Base-by-base conservation (phyloP, 2,797 vertebrate species). In the Parotocinclus haroldoi region DNA sequence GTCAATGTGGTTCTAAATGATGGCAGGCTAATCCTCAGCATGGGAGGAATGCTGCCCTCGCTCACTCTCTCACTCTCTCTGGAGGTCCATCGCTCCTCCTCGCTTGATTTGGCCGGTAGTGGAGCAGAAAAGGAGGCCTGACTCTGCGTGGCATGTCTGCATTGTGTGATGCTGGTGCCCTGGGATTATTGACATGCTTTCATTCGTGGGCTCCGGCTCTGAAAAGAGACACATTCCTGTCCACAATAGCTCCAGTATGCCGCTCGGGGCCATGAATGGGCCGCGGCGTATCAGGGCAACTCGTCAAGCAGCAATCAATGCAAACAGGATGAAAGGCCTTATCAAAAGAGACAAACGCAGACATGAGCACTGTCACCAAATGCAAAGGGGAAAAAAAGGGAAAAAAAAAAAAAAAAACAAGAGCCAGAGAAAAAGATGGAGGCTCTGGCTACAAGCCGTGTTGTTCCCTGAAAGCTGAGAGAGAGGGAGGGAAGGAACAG, bases 181-280 rank as follows among this genome's bases (percentile, higher is more conserved):
- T 76, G 44, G 82, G 88, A 88, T 90, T 90, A 89, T 89, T 89
- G 89, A 91, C 88, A 80, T 89, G 87, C 87, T 83, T 82, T 89
- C 86, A 89, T 84, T 87, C 78, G 83, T 84, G 80, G 85, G 88
- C 85, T 86, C 82, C 82, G 79, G 84, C 85, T 85, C 84, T 92
- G 89, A 92, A 93, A 91, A 88, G 87, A 89, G 82, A 92, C 86
- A 78, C 85, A 89, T 92, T 89, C 90, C 88, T 83, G 61, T 55
- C 83, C 82, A 92, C 90, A 93, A 91, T 85, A 72, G 85, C 69
- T 80, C 85, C 87, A 90, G 88, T 90, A 85, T 89, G 86, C 85
- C 80, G 85, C 76, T 70, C 71, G 63, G 82, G 86, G 69, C 69
- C 63, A 83, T 84, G 87, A 92, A 91, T 72, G 63, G 73, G 73